Conservation (phyloP, 2,888 invertebrate species). For the Meghimatium bilineatum region DNA sequence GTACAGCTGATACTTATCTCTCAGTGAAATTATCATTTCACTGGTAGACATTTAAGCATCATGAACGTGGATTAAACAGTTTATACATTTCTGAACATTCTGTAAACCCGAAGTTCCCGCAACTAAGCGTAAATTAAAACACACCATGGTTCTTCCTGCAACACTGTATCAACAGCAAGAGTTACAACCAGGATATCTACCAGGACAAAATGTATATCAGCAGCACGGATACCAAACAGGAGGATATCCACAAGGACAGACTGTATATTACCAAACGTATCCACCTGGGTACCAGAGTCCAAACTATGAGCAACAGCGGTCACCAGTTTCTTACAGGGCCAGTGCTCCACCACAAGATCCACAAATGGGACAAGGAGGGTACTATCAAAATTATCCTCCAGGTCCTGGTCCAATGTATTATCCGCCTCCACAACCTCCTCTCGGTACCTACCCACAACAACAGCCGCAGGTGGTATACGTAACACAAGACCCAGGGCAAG, state of each 20-base stretch:
- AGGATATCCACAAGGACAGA: neutral
- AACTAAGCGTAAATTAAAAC: too few species aligned
- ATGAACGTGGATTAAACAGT: too few species aligned
- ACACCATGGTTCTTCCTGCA: too few species aligned
- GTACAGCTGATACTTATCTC: too few species aligned
- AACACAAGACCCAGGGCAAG: neutral
- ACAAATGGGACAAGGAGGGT: neutral
- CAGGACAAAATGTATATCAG: too few species aligned
- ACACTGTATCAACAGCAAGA: too few species aligned
- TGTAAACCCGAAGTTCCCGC: too few species aligned
- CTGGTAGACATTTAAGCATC: too few species aligned
- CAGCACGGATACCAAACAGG: too few species aligned
- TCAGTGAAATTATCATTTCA: too few species aligned
- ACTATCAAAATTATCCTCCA: neutral
- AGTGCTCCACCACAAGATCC: neutral
- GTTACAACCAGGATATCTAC: too few species aligned
- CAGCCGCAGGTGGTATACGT: slow-evolving; percentile 2
- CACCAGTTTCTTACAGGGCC: neutral
- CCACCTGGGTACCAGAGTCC: neutral
- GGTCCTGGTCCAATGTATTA: neutral
- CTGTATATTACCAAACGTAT: neutral
- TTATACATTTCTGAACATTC: too few species aligned
- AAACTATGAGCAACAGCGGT: neutral
- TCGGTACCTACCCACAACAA: neutral
- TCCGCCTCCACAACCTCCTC: neutral